These are phyloP conservation scores for Himantopus leucocephalus DNA, from an alignment of 2,113 vertebrate species.

Conservation along the genomic window DNA sequence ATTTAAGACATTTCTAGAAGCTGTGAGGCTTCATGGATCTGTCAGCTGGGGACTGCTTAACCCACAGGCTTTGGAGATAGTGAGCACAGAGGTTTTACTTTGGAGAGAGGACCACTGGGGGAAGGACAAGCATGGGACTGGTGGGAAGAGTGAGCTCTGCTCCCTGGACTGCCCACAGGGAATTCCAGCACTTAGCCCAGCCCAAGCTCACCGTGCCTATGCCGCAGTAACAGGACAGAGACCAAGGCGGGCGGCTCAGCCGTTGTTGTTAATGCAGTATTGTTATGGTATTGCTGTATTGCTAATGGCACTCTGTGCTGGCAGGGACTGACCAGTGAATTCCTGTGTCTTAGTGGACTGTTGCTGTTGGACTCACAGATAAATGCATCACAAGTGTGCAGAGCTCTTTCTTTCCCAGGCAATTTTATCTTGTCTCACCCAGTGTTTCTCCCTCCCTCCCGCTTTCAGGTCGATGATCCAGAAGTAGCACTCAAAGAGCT, in stretches of 20 bases:
- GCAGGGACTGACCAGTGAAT: too few relatives aligned
- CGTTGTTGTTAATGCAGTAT: too few relatives aligned
- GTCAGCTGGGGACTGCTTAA: neutral
- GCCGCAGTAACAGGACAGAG: too few relatives aligned
- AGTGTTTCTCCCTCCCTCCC: neutral
- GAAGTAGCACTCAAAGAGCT: constrained; percentile 75
- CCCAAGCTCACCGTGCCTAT: neutral
- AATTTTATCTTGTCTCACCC: neutral
- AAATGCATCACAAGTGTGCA: too few relatives aligned
- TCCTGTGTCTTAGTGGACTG: too few relatives aligned
- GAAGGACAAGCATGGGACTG: neutral
- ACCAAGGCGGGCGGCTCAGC: too few relatives aligned
- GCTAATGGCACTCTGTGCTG: too few relatives aligned
- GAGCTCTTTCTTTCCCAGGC: neutral
- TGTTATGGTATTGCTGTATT: too few relatives aligned
- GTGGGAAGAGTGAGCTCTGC: neutral
- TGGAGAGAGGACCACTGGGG: neutral
- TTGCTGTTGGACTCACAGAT: too few relatives aligned
- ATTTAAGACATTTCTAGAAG: neutral
- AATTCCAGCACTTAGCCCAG: neutral
- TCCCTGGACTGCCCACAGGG: neutral
- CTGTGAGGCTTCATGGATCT: neutral
- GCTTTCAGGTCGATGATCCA: constrained; percentile 72
- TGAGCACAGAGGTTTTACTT: neutral
- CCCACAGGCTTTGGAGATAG: neutral